These are phyloP conservation scores for Simalia tracyae DNA, from an alignment of 2,797 vertebrate genomes.

Conservation along the genomic window DNA sequence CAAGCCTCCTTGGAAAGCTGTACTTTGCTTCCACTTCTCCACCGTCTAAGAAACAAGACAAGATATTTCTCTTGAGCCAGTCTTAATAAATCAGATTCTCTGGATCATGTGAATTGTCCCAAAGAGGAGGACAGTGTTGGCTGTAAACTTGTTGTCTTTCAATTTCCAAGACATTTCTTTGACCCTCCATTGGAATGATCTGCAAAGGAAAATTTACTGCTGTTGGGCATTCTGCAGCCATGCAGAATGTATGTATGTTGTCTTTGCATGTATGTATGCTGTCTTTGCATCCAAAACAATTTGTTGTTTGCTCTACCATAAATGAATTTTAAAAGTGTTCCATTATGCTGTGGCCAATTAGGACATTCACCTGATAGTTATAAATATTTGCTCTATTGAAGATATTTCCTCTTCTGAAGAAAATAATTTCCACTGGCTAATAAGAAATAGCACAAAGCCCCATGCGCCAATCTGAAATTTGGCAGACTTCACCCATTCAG, in stretches of 20 bases:
- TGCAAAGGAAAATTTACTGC: not conserved
- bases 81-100: not conserved
- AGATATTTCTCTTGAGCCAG: not conserved
- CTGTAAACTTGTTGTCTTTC: not conserved
- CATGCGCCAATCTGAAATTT: not conserved
- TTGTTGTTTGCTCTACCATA: not conserved
- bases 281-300: not conserved
- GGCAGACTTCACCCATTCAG: not conserved
- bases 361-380: conserved; percentile 1
- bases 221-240: not conserved
- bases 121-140: not conserved
- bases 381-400: not conserved
- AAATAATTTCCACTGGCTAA: not conserved
- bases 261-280: not conserved
- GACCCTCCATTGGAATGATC: not conserved
- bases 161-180: not conserved
- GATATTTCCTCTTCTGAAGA: not conserved
- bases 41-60: not conserved
- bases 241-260: not conserved
- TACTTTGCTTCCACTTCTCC: not conserved
- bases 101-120: not conserved
- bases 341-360: not conserved
- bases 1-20: not conserved
- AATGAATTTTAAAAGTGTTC: conserved; percentile 1
- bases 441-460: not conserved